These are phyloP conservation scores for Sebastiscus tertius DNA, from an alignment of 2,797 vertebrate genomes.

Conservation along the genomic window DNA sequence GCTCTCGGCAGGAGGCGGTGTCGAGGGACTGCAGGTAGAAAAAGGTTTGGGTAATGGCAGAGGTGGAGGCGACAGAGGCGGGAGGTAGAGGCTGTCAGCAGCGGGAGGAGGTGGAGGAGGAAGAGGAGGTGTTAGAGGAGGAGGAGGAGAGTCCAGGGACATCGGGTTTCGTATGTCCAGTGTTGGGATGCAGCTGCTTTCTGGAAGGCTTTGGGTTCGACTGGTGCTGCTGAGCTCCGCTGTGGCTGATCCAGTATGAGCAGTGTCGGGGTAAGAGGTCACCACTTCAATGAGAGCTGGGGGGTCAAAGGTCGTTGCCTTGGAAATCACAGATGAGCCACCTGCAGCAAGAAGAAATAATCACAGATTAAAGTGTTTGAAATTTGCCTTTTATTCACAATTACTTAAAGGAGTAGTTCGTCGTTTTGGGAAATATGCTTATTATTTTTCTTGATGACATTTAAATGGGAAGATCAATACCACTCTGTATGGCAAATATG, in stretches of 20 bases:
- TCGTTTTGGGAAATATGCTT: not conserved
- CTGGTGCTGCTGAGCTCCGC: conserved; percentile 8
- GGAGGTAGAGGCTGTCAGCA: conserved; percentile 43
- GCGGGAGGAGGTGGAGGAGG: conserved; percentile 44
- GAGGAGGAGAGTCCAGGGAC: not conserved
- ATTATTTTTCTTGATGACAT: not conserved
- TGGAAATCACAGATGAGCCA: conserved; percentile 43
- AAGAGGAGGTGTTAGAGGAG: conserved; percentile 56
- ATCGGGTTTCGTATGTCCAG: conserved; percentile 16
- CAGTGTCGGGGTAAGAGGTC: not conserved
- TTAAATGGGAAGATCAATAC: not conserved
- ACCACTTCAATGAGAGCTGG: conserved; percentile 30
- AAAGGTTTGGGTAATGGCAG: conserved; percentile 53
- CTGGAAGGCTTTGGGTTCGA: conserved; percentile 61
- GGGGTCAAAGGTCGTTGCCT: conserved; percentile 24
- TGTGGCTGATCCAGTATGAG: not conserved
- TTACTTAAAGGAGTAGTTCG: not conserved
- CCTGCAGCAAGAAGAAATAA: conserved; percentile 64
- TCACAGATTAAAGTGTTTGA: not conserved
- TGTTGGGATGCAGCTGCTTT: conserved; percentile 26
- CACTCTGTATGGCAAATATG: not conserved
- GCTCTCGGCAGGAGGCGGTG: conserved; percentile 34
- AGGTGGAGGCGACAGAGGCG: conserved; percentile 52
- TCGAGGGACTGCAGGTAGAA: conserved; percentile 43
- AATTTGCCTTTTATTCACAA: not conserved